Evolutionary conservation across 2,113 vertebrate species (phyloP).

Genomic region (Cynocephalus volans): DNA sequence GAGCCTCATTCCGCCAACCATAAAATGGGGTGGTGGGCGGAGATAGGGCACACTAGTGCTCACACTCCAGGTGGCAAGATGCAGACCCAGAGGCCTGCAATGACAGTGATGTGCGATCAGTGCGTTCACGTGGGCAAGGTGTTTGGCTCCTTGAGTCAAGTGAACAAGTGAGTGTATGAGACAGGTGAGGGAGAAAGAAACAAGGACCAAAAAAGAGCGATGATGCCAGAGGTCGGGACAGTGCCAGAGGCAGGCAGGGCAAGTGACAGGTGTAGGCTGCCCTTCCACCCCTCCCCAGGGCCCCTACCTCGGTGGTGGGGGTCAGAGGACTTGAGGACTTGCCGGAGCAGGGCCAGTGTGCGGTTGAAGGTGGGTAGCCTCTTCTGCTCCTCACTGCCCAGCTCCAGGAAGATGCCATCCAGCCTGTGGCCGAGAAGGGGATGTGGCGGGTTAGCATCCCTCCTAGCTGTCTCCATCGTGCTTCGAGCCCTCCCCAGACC

Average conservation of each 20-base stretch:
- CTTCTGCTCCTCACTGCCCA: slow-evolving; percentile 88
- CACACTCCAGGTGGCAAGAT: too few species aligned
- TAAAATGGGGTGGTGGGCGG: neutral
- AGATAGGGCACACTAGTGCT: neutral
- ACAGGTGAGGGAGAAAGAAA: neutral
- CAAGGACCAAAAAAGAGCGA: neutral
- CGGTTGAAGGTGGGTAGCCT: slow-evolving; percentile 91
- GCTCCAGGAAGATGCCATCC: slow-evolving; percentile 90
- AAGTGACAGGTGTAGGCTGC: neutral
- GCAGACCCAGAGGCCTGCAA: neutral
- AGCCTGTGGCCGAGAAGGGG: slow-evolving; percentile 85
- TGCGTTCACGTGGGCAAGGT: neutral
- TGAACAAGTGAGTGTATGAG: neutral
- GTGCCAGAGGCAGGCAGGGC: neutral
- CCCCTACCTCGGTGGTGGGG: slow-evolving; percentile 89
- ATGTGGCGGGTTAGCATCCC: neutral
- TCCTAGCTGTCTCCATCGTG: neutral
- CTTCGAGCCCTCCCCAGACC: neutral
- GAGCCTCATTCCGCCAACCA: neutral
- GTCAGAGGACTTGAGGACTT: slow-evolving; percentile 90
- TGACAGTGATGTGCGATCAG: neutral
- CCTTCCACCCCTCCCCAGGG: too few species aligned
- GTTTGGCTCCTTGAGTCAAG: neutral
- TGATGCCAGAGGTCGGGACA: neutral
- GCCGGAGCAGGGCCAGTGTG: slow-evolving; percentile 90